Base-by-base conservation (phyloP, 2,888 invertebrate species). In the Globia sparganii region DNA sequence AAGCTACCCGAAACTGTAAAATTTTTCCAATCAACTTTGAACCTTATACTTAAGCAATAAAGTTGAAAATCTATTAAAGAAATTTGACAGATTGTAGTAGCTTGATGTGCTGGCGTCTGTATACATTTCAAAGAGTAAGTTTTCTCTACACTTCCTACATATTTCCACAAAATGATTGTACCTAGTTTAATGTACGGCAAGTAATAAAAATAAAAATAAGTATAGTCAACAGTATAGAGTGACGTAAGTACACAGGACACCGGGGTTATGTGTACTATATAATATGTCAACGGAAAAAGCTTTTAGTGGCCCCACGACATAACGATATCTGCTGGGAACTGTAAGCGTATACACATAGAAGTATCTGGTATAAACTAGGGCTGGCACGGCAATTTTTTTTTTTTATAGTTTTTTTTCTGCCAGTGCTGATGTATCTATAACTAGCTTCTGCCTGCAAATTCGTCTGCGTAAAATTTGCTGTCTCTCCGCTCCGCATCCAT, bases 251-350 rank as follows among this genome's bases (percentile, higher is more conserved):
- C 46, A 34, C 62, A 69, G 53, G 43, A 59, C 61, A 65, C 67
- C 53, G 75, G 49, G 67, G 71, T 71, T 56, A 62, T 77, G 37
- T 92, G 92, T 92, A 93, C 94, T 93, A 92, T 94, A 94, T 95
- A 94, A 94, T 94, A 94, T 93, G 94, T 93, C 92, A 91, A 91
- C 92, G 92, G 93, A 90, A 94, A 93, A 94, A 93, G 94, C 94
- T 94, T 95, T 95, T 94, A 95, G 91, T 92, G 89, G 92, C 67
- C 77, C 66, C 71, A 62, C 66, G 66, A 77, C 49, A 81, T 75
- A 77, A 81, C 91, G 91, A 94, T 94, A 94, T 93, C 93, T 93
- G 87, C 90, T 87, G 93, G 93, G 92, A 93, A 91, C 92, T 89
- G 91, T 92, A 90, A 91, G 90, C 89, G 86, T 74, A 78, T 84